Percentiles rank a stretch among this genome's conserved stretches.
Evolutionary conservation across 2,113 vertebrate species (phyloP).

Genomic region (Oxyura jamaicensis): DNA sequence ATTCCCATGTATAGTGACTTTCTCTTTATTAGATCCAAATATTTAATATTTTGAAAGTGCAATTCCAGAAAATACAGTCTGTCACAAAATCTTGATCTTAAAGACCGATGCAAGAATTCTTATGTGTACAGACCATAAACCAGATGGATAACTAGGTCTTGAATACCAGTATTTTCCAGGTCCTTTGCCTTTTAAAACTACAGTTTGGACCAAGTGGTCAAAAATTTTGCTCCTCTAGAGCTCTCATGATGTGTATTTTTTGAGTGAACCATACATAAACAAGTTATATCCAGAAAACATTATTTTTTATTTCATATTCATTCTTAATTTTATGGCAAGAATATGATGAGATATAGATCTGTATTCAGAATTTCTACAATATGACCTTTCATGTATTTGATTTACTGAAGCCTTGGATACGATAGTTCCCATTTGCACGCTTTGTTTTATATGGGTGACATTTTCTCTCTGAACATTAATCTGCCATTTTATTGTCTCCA

Average conservation of each 20-base stretch:
- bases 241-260: not conserved
- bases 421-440: slow-evolving; percentile 38
- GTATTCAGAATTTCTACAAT: slow-evolving; percentile 39
- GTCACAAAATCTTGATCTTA: not conserved
- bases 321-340: slow-evolving; percentile 14
- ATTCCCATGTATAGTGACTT: not conserved
- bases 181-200: not conserved
- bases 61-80: not conserved
- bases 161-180: not conserved
- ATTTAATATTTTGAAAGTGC: not conserved
- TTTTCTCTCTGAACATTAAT: slow-evolving; percentile 67
- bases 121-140: not conserved
- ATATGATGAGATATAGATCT: slow-evolving; percentile 27
- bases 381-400: slow-evolving; percentile 67
- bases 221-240: not conserved
- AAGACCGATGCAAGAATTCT: not conserved
- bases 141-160: not conserved
- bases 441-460: slow-evolving; percentile 63
- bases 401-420: slow-evolving; percentile 50
- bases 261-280: not conserved
- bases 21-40: not conserved
- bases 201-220: not conserved
- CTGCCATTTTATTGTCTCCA: slow-evolving; percentile 57
- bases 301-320: not conserved
- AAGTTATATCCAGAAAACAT: not conserved